Percentiles rank a stretch among this genome's conserved stretches.
phyloP scores from a whole-genome alignment of 2,113 vertebrate genomes.

The Piprites chloris region DNA sequence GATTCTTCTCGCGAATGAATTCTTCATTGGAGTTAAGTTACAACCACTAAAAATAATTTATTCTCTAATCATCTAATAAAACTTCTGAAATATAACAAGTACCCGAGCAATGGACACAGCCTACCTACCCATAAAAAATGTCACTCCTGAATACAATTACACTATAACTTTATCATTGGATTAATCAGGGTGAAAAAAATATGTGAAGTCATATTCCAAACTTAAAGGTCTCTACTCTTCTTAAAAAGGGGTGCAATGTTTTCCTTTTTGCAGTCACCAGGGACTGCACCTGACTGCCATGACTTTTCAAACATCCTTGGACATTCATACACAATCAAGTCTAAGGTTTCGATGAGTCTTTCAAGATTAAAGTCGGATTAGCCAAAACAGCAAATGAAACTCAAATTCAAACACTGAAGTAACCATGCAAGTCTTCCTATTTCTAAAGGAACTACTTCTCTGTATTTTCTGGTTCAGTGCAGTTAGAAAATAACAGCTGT shows the following conservation, averaged over 20 bases:
- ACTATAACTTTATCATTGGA: not conserved
- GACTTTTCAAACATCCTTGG: not conserved
- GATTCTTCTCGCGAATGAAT: not conserved
- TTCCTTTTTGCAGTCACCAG: not conserved
- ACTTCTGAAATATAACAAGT: not conserved
- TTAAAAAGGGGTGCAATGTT: not conserved
- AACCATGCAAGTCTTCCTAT: not conserved
- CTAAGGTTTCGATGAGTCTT: not conserved
- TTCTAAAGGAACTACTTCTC: too few species aligned
- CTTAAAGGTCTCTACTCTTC: not conserved
- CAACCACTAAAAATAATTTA: not conserved
- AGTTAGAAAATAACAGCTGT: not conserved
- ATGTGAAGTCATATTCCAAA: not conserved
- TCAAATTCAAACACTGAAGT: not conserved
- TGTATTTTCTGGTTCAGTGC: too few species aligned
- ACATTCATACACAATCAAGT: not conserved
- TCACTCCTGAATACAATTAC: not conserved
- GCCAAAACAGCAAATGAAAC: not conserved
- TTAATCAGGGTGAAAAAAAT: not conserved
- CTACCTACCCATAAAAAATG: not conserved
- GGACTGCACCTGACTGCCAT: not conserved
- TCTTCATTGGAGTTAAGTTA: not conserved
- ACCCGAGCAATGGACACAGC: not conserved
- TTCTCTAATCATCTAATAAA: not conserved
- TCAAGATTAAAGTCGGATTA: not conserved